These are phyloP conservation scores for Fissipunctia ypsillon DNA, from an alignment of 2,888 invertebrate species.

Conservation along the genomic window DNA sequence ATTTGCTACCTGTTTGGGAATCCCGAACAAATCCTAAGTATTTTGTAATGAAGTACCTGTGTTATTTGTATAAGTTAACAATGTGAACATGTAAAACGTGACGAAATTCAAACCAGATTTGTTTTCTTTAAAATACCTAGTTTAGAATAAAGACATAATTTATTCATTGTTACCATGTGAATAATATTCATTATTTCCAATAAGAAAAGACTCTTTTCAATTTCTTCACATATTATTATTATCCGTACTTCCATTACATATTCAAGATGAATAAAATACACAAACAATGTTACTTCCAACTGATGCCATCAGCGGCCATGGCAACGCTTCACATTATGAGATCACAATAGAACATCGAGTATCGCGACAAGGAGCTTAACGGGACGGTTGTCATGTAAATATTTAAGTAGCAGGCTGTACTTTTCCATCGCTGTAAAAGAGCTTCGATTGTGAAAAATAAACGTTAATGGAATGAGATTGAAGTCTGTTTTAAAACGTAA, in stretches of 20 bases:
- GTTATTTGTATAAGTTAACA: not conserved
- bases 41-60: conserved; percentile 17
- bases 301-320: not conserved
- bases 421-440: not conserved
- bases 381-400: not conserved
- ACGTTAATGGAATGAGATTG: not conserved
- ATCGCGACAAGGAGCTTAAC: not conserved
- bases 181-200: not conserved
- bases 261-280: not conserved
- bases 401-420: not conserved
- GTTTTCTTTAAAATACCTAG: not conserved
- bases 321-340: not conserved
- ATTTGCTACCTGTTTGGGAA: conserved; percentile 11
- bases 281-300: not conserved
- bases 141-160: not conserved
- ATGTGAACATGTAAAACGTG: not conserved
- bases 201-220: not conserved
- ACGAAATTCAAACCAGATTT: not conserved
- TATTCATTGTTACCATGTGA: not conserved
- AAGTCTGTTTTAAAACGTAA: not conserved
- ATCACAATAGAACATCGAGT: conserved; percentile 1
- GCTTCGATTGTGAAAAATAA: not conserved
- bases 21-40: conserved; percentile 26
- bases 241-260: too few species aligned
- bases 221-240: not conserved